Conservation (phyloP, 2,888 invertebrate species). For the Himalopsyche kuldschensis region DNA sequence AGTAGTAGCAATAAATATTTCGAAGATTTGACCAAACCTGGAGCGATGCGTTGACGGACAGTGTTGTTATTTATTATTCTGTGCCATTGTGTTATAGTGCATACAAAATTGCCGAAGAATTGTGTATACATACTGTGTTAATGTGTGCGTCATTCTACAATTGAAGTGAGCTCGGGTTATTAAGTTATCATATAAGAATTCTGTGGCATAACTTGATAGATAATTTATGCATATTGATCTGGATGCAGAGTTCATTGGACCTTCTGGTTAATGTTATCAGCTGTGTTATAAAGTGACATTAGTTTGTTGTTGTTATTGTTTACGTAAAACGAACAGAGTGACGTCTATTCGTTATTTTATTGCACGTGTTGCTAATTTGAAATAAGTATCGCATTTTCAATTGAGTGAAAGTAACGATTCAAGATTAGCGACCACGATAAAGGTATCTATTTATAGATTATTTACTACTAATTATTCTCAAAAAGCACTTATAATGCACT, state of each 20-base stretch:
- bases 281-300: not conserved
- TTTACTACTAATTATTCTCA: too few species aligned
- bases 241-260: not conserved
- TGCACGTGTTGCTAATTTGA: not conserved
- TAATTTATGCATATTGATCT: not conserved
- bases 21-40: not conserved
- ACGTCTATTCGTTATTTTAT: not conserved
- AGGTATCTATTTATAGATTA: not conserved
- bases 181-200: not conserved
- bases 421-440: not conserved
- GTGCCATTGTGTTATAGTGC: not conserved
- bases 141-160: not conserved
- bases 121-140: not conserved
- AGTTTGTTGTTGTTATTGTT: not conserved
- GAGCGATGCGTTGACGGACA: too few species aligned
- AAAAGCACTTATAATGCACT: too few species aligned
- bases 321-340: not conserved
- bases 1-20: not conserved
- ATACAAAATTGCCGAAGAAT: not conserved
- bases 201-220: not conserved
- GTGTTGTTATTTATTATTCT: not conserved
- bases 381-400: not conserved
- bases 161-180: not conserved
- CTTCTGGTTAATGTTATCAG: not conserved
- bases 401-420: not conserved